phyloP scores from a whole-genome alignment of 1,140 invertebrate genomes.

The Diplogasteroides magnus region DNA sequence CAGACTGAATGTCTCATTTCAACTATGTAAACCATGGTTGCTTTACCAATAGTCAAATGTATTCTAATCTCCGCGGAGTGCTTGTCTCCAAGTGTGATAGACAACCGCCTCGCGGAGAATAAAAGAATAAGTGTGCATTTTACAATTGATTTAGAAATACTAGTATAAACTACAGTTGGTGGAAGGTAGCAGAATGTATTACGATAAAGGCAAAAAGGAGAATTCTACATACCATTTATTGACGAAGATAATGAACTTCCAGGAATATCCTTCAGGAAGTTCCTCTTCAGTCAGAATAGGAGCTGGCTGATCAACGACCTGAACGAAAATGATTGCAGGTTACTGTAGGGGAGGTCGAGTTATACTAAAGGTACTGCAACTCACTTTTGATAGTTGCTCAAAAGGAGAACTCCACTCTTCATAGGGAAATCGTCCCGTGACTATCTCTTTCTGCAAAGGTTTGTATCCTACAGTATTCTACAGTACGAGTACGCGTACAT shows the following conservation, averaged over 20 bases:
- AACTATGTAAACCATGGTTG: not conserved
- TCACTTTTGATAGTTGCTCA: not conserved
- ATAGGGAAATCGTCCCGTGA: not conserved
- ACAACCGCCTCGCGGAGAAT: no score
- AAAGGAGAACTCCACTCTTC: not conserved
- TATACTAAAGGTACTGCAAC: no score
- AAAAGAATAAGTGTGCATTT: no score
- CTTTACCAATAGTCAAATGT: not conserved
- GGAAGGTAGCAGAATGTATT: no score
- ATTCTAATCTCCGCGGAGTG: not conserved
- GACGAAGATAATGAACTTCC: not conserved
- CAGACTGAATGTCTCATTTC: not conserved
- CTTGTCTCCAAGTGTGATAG: no score
- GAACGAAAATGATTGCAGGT: no score
- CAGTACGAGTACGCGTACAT: no score
- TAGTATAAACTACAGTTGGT: no score
- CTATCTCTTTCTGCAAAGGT: not conserved
- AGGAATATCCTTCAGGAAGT: not conserved
- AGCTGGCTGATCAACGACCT: not conserved
- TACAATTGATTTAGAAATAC: no score
- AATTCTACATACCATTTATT: not conserved
- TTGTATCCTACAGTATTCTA: not conserved
- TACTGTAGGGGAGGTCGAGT: no score
- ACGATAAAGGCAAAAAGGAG: not conserved
- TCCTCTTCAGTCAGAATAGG: not conserved